Percentiles rank a stretch among this genome's conserved stretches.
Evolutionary conservation across 1,140 invertebrate genomes (phyloP).

Genomic region (Microplitis mediator): DNA sequence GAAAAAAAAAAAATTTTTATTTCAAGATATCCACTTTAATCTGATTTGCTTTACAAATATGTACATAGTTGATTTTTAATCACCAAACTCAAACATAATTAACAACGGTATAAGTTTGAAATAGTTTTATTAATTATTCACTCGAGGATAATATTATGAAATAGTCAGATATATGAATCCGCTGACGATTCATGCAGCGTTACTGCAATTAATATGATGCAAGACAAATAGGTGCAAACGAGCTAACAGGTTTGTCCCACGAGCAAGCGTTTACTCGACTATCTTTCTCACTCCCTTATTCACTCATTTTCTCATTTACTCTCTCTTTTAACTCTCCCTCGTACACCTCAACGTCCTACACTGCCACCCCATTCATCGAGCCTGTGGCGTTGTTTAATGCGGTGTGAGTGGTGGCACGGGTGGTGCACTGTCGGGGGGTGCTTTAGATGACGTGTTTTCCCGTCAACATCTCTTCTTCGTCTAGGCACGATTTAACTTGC

Average conservation of each 20-base stretch:
- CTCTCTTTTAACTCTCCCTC: not conserved
- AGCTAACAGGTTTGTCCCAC: conserved; percentile 32
- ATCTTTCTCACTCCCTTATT: not conserved
- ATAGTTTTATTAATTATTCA: conserved; percentile 1
- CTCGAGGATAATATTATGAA: not conserved
- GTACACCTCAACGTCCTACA: too few relatives aligned
- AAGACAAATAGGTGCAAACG: conserved; percentile 35
- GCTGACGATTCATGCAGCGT: conserved; percentile 14
- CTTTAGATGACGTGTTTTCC: conserved; percentile 33
- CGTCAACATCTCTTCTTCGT: conserved; percentile 36
- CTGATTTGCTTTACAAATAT: too few relatives aligned
- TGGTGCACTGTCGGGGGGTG: conserved; percentile 1
- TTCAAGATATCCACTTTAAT: too few relatives aligned
- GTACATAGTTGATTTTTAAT: too few relatives aligned
- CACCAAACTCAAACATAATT: too few relatives aligned
- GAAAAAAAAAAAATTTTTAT: too few relatives aligned
- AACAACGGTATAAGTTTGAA: not conserved
- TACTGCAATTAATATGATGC: conserved; percentile 31
- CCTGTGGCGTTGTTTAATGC: conserved; percentile 14
- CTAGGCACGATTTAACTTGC: conserved; percentile 45
- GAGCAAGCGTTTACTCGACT: conserved; percentile 10
- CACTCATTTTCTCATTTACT: not conserved
- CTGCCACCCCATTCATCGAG: conserved; percentile 8
- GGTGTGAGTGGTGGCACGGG: not conserved
- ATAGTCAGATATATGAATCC: conserved; percentile 1